Evolutionary conservation across 2,888 invertebrate species (phyloP), one percentile per base, ranked within the genome.

Genomic region (Prosopocoilus inquinatus): DNA sequence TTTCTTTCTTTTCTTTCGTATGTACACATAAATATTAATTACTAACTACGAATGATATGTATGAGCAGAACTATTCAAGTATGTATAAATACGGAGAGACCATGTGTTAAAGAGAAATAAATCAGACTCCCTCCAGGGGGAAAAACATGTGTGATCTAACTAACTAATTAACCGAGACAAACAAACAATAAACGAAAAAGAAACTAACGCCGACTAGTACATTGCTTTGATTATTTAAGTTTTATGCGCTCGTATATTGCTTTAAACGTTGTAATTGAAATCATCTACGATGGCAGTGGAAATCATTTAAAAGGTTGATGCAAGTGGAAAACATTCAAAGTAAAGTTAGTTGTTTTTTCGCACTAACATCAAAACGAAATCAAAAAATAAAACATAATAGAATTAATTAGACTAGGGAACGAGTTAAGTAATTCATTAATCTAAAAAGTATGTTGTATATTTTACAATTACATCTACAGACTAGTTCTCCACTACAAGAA

Each of bases 11-110:
- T 39, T 47, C 16, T 55, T 63, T 48, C 44, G 49, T 55, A 53
- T 54, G 53, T 59, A 59, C 50, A 60, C 53, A 55, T 61, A 50
- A 55, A 49, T 41, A 43, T 55, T 38, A 50, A 53, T n/a, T n/a
- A n/a, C 70, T 69, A 64, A 66, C 70, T 73, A 72, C 63, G 67
- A 56, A 70, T 76, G 76, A 77, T 77, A 76, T 77, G 75, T 77
- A 75, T 76, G 74, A 76, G 77, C 76, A 67, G 67, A 61, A 62
- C 63, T 64, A 64, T 64, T 52, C 47, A 32, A 56, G 47, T 41
- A 28, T 28, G 20, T 28, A 47, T 47, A 38, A 13, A 39, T 47
- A 32, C 13, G 36, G 47, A 52, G 38, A 38, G 12, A 12, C 38
- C 9, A 38, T 38, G 7, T 38, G 39, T 38, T 38, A n/a, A n/a